Evolutionary conservation across 2,888 invertebrate species (phyloP).

Genomic region (Nasonia oneida): DNA sequence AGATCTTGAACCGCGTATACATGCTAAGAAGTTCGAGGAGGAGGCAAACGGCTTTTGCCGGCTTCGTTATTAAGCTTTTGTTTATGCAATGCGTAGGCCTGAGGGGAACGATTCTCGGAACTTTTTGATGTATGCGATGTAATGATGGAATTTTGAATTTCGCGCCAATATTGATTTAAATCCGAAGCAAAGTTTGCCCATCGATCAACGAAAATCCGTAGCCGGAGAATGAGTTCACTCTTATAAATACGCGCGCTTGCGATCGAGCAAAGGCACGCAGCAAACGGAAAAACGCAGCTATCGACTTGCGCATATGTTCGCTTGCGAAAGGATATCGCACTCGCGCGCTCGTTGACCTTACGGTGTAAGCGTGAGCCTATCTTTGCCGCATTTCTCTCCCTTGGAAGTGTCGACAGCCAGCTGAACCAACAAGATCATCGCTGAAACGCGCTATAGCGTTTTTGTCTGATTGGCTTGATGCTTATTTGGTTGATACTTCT

Average conservation of each 20-base stretch:
- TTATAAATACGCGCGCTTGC: slow-evolving; percentile 3
- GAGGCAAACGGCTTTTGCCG: not conserved
- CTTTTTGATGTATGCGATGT: not conserved
- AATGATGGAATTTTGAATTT: not conserved
- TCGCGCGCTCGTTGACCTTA: slow-evolving; percentile 7
- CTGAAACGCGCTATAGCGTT: not conserved
- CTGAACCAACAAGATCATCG: slow-evolving; percentile 17
- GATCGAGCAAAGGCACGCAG: not conserved
- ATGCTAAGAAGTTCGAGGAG: slow-evolving; percentile 14
- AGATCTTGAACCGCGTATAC: slow-evolving; percentile 33
- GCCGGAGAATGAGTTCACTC: slow-evolving; percentile 1
- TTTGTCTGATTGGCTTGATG: not conserved
- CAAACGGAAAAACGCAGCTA: not conserved
- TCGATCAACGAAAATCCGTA: not conserved
- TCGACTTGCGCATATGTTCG: not conserved
- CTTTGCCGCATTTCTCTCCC: slow-evolving; percentile 15
- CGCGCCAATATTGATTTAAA: not conserved
- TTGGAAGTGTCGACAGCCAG: slow-evolving; percentile 4
- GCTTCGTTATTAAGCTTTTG: not conserved
- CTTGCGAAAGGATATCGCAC: slow-evolving; percentile 3
- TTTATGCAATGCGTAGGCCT: not conserved
- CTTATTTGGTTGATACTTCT: not conserved
- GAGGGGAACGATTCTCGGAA: not conserved
- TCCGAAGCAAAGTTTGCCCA: not conserved
- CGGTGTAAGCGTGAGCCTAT: not conserved